Evolutionary conservation across 1,140 invertebrate genomes (phyloP), one percentile per base, ranked within the genome.

Genomic region (Piezodorus guildinii): DNA sequence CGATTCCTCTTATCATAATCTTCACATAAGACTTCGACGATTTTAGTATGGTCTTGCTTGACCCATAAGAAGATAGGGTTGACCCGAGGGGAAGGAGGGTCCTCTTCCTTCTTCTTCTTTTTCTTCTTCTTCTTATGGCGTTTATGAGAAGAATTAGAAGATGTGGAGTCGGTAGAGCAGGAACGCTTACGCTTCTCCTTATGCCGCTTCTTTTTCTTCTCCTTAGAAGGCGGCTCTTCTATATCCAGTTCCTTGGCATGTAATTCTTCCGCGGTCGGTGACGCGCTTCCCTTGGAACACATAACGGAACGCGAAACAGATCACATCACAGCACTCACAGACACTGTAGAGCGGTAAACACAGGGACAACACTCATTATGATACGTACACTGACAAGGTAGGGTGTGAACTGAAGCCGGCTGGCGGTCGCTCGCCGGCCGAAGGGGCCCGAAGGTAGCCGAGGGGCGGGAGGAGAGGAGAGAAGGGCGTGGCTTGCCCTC

Each of bases 11-110:
- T 84, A 75, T 90, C 87, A 77, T 90, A 90, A 72, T 90, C 88
- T 74, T 90, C 88, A 76, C 87, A 89, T 72, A 84, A 81, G 67
- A 90, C 87, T 74, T 88, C 85, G 70, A 88, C 81, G 70, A 90
- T 88, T 71, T 79, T 80, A 62, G 85, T 85, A 71, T 88, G 84
- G 66, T 82, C 79, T 73, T 88, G 86, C 69, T 85, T 83, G 46
- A 86, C 85, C 86, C 87, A 89, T 62, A 90, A 77, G 73, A 90
- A 90, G 63, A 90, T 86, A 59, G 88, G 87, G 72, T 85, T 85
- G 9, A 86, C 83, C 68, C 83, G 81, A 51, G 84, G 81, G 23
- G 65, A 66, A 17, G 64, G 66, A 12, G 44, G 30, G 4, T 60
- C 62, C 19, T 65, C 62, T 14, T 66, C 58, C 14, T 62, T 61